phyloP scores from a whole-genome alignment of 1,140 invertebrate species.

The Thaumetopoea pityocampa region DNA sequence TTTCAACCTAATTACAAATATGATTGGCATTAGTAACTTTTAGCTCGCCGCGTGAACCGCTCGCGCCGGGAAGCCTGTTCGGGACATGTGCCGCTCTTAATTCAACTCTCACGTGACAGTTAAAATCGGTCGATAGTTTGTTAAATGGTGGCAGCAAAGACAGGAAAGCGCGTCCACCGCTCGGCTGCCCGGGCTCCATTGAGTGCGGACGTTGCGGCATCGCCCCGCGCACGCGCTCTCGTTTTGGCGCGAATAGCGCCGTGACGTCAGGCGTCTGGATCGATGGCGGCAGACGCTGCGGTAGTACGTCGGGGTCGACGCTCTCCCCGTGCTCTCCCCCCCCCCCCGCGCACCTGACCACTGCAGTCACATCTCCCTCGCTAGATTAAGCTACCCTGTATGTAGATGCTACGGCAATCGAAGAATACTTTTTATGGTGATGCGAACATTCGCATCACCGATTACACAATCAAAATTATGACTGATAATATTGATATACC shows the following conservation, averaged over 20 bases:
- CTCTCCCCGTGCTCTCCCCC: constrained; percentile 45
- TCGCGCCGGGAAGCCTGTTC: constrained; percentile 17
- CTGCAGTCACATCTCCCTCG: constrained; percentile 64
- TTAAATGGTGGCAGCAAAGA: constrained; percentile 28
- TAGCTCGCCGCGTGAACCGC: constrained; percentile 9
- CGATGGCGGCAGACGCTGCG: constrained; percentile 73
- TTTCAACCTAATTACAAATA: constrained; percentile 5
- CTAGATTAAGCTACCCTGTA: constrained; percentile 31
- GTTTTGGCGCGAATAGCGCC: constrained; percentile 71
- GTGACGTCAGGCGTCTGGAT: constrained; percentile 73
- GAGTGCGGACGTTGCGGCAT: constrained; percentile 68
- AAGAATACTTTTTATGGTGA: constrained; percentile 61
- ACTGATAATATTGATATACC: constrained; percentile 56
- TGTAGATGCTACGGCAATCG: constrained; percentile 53
- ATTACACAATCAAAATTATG: constrained; percentile 56
- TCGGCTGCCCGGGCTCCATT: constrained; percentile 62
- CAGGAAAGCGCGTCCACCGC: constrained; percentile 56
- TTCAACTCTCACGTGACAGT: constrained; percentile 35
- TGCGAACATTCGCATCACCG: no score
- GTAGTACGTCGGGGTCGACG: constrained; percentile 71
- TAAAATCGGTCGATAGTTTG: constrained; percentile 35
- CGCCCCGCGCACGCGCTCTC: constrained; percentile 62
- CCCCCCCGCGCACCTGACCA: constrained; percentile 60
- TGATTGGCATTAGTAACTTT: constrained; percentile 13
- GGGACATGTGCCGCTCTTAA: constrained; percentile 17